These are phyloP conservation scores for Lepidothrix coronata DNA, from an alignment of 2,113 vertebrate genomes.

Conservation along the genomic window DNA sequence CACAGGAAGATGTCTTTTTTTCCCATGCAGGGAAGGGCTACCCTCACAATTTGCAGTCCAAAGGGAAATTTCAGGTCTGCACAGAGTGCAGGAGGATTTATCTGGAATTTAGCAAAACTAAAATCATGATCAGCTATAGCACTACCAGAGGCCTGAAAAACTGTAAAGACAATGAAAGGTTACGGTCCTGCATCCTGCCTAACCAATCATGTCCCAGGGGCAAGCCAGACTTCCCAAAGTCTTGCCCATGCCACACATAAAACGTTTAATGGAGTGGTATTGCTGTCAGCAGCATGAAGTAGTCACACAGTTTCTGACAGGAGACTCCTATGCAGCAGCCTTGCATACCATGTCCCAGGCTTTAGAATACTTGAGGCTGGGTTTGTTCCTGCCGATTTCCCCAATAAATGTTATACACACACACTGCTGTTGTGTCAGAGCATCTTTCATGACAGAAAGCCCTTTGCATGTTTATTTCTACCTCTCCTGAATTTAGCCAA, in stretches of 20 bases:
- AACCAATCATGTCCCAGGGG: neutral
- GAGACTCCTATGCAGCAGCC: neutral
- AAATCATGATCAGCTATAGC: neutral
- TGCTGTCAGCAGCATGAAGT: neutral
- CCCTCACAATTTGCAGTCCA: neutral
- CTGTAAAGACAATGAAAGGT: neutral
- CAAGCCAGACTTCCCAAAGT: neutral
- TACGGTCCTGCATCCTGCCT: neutral
- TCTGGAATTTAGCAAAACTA: neutral
- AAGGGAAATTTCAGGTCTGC: neutral
- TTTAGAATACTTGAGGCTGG: neutral
- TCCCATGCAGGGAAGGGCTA: neutral
- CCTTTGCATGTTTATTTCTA: neutral
- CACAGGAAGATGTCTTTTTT: neutral
- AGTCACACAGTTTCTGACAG: neutral
- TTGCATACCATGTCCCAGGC: neutral
- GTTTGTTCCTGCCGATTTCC: neutral
- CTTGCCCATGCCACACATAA: neutral
- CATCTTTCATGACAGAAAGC: neutral
- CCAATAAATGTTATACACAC: neutral
- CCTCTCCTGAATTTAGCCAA: neutral
- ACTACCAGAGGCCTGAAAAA: neutral
- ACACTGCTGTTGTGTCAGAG: neutral
- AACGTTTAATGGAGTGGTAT: neutral
- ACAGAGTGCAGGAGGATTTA: neutral